Percentiles rank a stretch among this genome's conserved stretches.
phyloP scores from a whole-genome alignment of 1,140 invertebrate species.

The Diabrotica virgifera region DNA sequence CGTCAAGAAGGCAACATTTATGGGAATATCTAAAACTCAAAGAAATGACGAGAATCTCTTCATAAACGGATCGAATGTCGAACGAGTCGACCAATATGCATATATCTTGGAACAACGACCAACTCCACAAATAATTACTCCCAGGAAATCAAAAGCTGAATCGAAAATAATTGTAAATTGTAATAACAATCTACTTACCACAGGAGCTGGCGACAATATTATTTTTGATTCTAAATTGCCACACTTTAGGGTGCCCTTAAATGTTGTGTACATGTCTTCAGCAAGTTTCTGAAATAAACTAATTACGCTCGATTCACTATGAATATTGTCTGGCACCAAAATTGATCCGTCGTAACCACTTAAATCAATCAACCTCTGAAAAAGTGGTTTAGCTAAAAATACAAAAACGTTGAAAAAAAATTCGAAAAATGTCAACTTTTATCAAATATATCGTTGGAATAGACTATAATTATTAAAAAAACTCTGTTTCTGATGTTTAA shows the following conservation, averaged over 20 bases:
- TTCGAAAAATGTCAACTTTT: too few relatives aligned
- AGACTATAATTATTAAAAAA: too few relatives aligned
- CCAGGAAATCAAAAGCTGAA: constrained; percentile 1
- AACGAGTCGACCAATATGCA: too few relatives aligned
- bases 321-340: constrained; percentile 61
- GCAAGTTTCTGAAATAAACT: constrained; percentile 70
- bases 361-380: constrained; percentile 60
- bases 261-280: constrained; percentile 76
- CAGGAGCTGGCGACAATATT: constrained; percentile 73
- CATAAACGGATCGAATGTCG: too few relatives aligned
- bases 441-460: too few relatives aligned
- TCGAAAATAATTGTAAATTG: neutral
- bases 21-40: too few relatives aligned
- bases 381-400: constrained; percentile 53
- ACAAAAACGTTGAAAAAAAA: too few relatives aligned
- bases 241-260: constrained; percentile 72
- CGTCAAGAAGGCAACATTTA: too few relatives aligned
- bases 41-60: too few relatives aligned
- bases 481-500: too few relatives aligned
- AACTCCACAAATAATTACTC: too few relatives aligned
- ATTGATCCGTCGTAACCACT: constrained; percentile 65
- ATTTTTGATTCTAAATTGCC: constrained; percentile 73
- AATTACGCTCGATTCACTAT: constrained; percentile 51
- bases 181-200: constrained; percentile 48
- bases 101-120: too few relatives aligned